Evolutionary conservation across 2,113 vertebrate genomes (phyloP).

Genomic region (Panthera tigris): DNA sequence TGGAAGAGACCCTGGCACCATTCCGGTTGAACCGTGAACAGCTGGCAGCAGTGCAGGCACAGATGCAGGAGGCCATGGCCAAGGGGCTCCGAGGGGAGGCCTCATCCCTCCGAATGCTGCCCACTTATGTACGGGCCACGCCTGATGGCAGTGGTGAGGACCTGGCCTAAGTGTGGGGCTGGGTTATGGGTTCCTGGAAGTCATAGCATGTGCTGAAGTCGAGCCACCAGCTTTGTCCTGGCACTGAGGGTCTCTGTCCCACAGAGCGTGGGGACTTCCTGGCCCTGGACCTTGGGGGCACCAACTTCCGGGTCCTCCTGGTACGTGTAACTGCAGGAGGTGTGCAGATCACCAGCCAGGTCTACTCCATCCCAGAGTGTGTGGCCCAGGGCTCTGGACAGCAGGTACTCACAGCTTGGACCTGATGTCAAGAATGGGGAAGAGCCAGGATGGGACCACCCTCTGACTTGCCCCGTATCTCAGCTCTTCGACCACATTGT

Average conservation of each 20-base stretch:
- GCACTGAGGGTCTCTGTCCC: not conserved
- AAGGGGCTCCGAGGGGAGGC: slow-evolving; percentile 77
- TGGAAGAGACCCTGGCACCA: slow-evolving; percentile 78
- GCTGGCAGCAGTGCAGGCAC: slow-evolving; percentile 74
- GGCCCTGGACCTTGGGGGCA: slow-evolving; percentile 92
- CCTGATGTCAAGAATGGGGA: not conserved
- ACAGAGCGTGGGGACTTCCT: slow-evolving; percentile 91
- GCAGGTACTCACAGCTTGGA: slow-evolving; percentile 66
- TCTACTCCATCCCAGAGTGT: slow-evolving; percentile 84
- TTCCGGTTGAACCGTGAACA: slow-evolving; percentile 56
- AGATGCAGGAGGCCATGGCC: slow-evolving; percentile 86
- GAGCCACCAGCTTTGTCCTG: not conserved
- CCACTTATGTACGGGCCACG: slow-evolving; percentile 79
- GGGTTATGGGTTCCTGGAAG: not conserved
- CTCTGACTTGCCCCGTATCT: not conserved
- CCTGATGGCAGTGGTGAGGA: slow-evolving; percentile 84
- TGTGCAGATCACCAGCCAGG: slow-evolving; percentile 84
- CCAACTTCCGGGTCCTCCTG: slow-evolving; percentile 92
- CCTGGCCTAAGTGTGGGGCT: slow-evolving; percentile 60
- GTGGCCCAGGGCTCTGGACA: slow-evolving; percentile 83
- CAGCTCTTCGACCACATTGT: slow-evolving; percentile 89
- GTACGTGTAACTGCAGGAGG: slow-evolving; percentile 80
- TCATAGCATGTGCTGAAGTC: not conserved
- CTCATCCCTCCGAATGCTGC: slow-evolving; percentile 85
- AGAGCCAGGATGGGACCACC: not conserved